Base-by-base conservation (phyloP, 1,140 invertebrate species). In the Diuraphis noxia region DNA sequence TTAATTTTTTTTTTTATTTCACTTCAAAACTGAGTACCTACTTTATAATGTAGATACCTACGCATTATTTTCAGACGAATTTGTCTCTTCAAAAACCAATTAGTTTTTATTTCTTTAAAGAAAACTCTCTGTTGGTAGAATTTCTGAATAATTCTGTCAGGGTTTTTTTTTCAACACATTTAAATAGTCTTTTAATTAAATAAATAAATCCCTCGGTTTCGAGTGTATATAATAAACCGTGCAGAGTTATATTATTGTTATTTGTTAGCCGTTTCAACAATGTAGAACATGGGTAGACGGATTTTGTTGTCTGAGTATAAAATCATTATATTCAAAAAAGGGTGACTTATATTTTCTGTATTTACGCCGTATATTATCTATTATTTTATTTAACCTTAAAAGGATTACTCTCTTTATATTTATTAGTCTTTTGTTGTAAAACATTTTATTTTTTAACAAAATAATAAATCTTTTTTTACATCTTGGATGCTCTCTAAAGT, bases 391-490 rank as follows among this genome's bases (percentile, higher is more conserved):
- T 0, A 30, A 77, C 40, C 43, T 89, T 89, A 77, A 77, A 77
- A 72, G 38, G 40, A 89, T 89, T 72, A 89, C 30, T 77, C 36
- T n/a, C n/a, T n/a, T n/a, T n/a, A n/a, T n/a, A n/a, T n/a, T n/a
- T n/a, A n/a, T n/a, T n/a, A n/a, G n/a, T n/a, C n/a, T 34, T 49
- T 77, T 89, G 38, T 77, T 43, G 21, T 89, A 34, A 36, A 77
- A 49, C 23, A 43, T 40, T 87, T 25, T 88, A 19, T n/a, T 77
- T 90, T 43, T 36, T 41, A 25, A n/a, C 46, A 52, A 36, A 72
- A 89, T 10, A 89, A 89, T 43, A 89, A 89, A 77, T 77, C 17
- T 25, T 72, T 8, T 52, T 34, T 88, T 46, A 40, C 46, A 52
- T 34, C 43, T 85, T 25, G 19, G 34, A 86, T 34, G 13, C 6